Evolutionary conservation across 2,888 invertebrate genomes (phyloP).

Genomic region (Mycalesis mineus): DNA sequence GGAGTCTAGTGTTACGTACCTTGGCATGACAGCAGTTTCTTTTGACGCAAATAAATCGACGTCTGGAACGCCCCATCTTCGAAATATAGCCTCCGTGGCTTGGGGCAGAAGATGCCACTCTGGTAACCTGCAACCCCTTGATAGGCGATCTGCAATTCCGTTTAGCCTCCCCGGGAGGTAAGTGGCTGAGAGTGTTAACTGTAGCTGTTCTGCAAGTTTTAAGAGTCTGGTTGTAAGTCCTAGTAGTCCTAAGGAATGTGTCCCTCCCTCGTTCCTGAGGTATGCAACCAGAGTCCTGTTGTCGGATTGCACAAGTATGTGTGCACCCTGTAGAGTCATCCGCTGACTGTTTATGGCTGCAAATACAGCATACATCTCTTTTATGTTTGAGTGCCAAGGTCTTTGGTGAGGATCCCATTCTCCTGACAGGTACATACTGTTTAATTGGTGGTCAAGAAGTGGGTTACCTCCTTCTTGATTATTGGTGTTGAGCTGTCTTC

Average conservation of each 20-base stretch:
- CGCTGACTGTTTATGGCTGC: conserved; percentile 15
- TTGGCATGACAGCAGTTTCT: neutral
- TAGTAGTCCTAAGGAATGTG: conserved; percentile 29
- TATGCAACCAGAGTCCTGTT: conserved; percentile 33
- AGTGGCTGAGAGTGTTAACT: conserved; percentile 3
- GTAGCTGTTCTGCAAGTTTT: conserved; percentile 17
- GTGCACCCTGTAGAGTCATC: conserved; percentile 13
- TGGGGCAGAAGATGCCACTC: neutral
- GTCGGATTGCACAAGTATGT: conserved; percentile 29
- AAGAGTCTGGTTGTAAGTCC: conserved; percentile 26
- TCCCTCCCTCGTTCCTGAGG: conserved; percentile 38
- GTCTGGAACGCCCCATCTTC: conserved; percentile 9
- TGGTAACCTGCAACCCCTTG: neutral
- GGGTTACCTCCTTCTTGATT: neutral
- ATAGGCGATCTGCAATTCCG: neutral
- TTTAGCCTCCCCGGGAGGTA: neutral
- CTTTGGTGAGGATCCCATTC: conserved; percentile 23
- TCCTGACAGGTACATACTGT: conserved; percentile 20
- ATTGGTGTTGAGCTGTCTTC: neutral
- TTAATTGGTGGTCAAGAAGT: conserved; percentile 14
- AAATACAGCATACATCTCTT: conserved; percentile 32
- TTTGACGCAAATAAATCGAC: conserved; percentile 22
- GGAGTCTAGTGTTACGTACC: neutral
- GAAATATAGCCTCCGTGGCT: conserved; percentile 7
- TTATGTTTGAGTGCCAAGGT: conserved; percentile 31